Evolutionary conservation across 2,797 vertebrate genomes (phyloP).

Genomic region (Crax fasciolata): DNA sequence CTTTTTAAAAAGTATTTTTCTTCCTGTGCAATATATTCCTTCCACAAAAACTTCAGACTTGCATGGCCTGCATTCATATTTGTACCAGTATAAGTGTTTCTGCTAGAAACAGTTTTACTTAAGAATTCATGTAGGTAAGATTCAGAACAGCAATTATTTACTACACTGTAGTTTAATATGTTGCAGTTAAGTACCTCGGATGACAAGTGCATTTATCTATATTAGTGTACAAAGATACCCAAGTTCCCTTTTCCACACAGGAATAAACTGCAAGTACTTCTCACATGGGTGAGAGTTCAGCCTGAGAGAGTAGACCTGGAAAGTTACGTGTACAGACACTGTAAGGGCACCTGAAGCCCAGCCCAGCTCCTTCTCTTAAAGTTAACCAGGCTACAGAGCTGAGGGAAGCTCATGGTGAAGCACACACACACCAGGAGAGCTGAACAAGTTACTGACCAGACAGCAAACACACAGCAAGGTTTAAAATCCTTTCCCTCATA

Average conservation of each 20-base stretch:
- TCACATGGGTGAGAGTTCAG: neutral
- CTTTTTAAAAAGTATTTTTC: slow-evolving; percentile 12
- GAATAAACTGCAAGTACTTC: neutral
- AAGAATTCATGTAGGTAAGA: neutral
- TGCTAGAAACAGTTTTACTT: neutral
- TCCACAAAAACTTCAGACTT: slow-evolving; percentile 13
- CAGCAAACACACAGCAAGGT: neutral
- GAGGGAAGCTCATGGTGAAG: neutral
- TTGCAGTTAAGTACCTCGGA: neutral
- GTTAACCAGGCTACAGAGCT: neutral
- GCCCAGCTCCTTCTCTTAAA: neutral
- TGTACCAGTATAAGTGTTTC: slow-evolving; percentile 4
- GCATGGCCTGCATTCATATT: slow-evolving; percentile 1
- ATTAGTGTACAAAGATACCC: fast-evolving
- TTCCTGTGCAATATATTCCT: neutral
- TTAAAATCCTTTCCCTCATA: neutral
- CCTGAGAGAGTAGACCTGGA: neutral
- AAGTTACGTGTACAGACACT: neutral
- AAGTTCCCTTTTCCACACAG: neutral
- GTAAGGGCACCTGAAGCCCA: neutral
- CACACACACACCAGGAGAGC: neutral
- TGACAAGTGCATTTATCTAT: neutral
- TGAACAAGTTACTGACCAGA: neutral
- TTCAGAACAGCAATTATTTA: neutral
- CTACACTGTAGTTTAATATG: neutral